Percentiles rank a stretch among this genome's conserved stretches.
phyloP scores from a whole-genome alignment of 2,888 invertebrate species.

The Morpho deidamia region DNA sequence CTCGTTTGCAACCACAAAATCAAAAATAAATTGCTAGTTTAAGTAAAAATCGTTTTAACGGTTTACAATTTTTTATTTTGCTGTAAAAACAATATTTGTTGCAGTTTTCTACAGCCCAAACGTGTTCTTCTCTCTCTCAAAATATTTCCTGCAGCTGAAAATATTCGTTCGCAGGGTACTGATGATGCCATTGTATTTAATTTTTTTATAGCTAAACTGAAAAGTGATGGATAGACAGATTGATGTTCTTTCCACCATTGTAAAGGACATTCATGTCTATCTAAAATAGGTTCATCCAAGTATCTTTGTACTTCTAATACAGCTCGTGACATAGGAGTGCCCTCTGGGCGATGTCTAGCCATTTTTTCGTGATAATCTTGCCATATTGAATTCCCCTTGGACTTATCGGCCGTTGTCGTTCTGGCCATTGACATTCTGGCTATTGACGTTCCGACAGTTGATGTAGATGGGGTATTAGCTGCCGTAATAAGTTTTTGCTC shows the following conservation, averaged over 20 bases:
- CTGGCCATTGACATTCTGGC: too few species aligned
- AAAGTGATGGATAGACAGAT: neutral
- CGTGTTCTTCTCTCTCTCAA: neutral
- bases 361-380: slow-evolving; percentile 6
- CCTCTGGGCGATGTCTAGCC: slow-evolving; percentile 2
- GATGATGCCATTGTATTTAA: neutral
- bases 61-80: neutral
- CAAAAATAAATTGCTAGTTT: too few species aligned
- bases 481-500: neutral
- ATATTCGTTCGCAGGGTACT: neutral
- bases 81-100: neutral
- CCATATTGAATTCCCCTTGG: slow-evolving; percentile 7
- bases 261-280: neutral
- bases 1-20: too few species aligned
- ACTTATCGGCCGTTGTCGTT: neutral
- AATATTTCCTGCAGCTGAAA: neutral
- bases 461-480: neutral
- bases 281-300: neutral
- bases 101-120: neutral
- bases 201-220: neutral
- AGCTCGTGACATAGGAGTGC: slow-evolving; percentile 6
- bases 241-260: neutral
- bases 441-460: too few species aligned
- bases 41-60: too few species aligned
- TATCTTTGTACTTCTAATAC: slow-evolving; percentile 3